Evolutionary conservation across 2,113 vertebrate genomes (phyloP).

Genomic region (Limanda limanda): DNA sequence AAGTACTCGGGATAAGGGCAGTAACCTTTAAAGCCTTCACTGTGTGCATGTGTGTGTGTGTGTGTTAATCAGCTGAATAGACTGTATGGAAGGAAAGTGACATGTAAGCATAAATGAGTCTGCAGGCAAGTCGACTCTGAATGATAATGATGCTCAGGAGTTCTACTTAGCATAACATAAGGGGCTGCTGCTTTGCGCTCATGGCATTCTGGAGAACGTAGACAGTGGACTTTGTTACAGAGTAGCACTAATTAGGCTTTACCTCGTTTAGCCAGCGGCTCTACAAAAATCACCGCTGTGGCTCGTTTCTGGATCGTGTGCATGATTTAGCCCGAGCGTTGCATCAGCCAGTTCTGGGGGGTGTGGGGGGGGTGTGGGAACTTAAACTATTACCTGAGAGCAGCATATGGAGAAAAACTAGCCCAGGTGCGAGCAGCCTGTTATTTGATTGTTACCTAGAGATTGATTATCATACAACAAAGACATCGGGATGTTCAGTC

Average conservation of each 20-base stretch:
- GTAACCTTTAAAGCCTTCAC: constrained; percentile 68
- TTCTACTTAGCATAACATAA: constrained; percentile 82
- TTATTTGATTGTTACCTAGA: constrained; percentile 77
- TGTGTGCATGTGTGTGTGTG: constrained; percentile 16
- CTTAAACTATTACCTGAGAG: constrained; percentile 41
- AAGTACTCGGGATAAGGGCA: constrained; percentile 41
- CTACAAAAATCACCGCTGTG: constrained; percentile 71
- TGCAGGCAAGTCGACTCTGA: constrained; percentile 75
- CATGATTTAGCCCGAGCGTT: constrained; percentile 65
- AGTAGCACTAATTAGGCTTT: constrained; percentile 79
- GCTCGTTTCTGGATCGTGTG: constrained; percentile 62
- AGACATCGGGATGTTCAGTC: constrained; percentile 51
- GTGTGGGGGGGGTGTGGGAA: constrained; percentile 61
- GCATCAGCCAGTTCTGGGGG: constrained; percentile 64
- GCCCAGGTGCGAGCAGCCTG: constrained; percentile 65
- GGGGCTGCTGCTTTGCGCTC: constrained; percentile 69
- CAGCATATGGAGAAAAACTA: constrained; percentile 69
- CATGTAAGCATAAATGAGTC: constrained; percentile 81
- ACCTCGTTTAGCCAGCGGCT: constrained; percentile 73
- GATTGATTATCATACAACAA: constrained; percentile 77
- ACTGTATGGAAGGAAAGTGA: constrained; percentile 74
- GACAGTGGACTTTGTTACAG: constrained; percentile 78
- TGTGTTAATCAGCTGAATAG: constrained; percentile 75
- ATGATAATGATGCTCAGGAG: constrained; percentile 81
- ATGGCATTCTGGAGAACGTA: constrained; percentile 72